Percentiles rank a stretch among this genome's conserved stretches.
Evolutionary conservation across 2,888 invertebrate species (phyloP).

Genomic region (Fragum fragum): DNA sequence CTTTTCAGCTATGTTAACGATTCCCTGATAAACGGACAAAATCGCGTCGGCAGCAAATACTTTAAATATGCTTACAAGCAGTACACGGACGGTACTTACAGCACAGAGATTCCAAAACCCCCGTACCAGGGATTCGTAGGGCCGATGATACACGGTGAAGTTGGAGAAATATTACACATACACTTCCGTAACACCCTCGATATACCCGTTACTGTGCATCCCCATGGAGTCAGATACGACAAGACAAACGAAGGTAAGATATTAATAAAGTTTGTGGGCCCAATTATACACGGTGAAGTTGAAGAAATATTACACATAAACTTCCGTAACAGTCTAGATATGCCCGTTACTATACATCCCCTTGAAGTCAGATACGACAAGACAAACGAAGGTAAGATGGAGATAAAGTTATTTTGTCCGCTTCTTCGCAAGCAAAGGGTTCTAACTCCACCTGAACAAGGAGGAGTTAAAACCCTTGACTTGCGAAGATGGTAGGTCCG

Average conservation of each 20-base stretch:
- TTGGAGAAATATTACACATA: slow-evolving; percentile 67
- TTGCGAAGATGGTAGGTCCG: too few species aligned
- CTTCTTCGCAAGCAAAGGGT: too few species aligned
- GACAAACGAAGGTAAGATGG: slow-evolving; percentile 62
- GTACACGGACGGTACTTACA: slow-evolving; percentile 71
- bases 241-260: slow-evolving; percentile 68
- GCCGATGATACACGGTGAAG: slow-evolving; percentile 66
- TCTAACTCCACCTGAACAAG: too few species aligned
- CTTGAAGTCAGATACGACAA: slow-evolving; percentile 68
- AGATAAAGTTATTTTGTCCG: slow-evolving; percentile 62
- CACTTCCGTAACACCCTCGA: slow-evolving; percentile 63
- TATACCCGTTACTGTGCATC: slow-evolving; percentile 60
- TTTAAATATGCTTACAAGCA: slow-evolving; percentile 67
- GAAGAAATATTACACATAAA: slow-evolving; percentile 68
- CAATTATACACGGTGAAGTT: slow-evolving; percentile 64
- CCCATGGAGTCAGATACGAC: slow-evolving; percentile 67
- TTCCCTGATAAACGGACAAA: slow-evolving; percentile 44
- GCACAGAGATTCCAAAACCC: slow-evolving; percentile 48
- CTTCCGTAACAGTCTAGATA: slow-evolving; percentile 57
- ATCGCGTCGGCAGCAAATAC: slow-evolving; percentile 66
- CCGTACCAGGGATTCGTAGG: slow-evolving; percentile 63
- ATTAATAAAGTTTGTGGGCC: slow-evolving; percentile 59
- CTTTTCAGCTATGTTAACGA: slow-evolving; percentile 53
- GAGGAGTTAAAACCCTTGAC: too few species aligned
- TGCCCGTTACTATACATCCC: slow-evolving; percentile 63